Evolutionary conservation across 1,140 invertebrate species (phyloP).

Genomic region (Diorhabda elongata): DNA sequence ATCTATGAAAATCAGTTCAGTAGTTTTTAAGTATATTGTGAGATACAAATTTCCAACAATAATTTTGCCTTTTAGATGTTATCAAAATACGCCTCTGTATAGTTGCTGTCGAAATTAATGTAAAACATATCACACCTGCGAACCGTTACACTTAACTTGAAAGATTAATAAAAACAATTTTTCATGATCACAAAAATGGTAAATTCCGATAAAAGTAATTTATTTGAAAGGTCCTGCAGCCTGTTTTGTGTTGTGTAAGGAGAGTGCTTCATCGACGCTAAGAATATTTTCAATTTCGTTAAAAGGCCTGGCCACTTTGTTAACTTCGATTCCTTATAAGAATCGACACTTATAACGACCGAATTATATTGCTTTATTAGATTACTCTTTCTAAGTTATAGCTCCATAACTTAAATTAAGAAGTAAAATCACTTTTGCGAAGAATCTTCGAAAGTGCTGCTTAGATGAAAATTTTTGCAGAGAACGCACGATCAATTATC

Average conservation of each 20-base stretch:
- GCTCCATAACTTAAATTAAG: slow-evolving; percentile 36
- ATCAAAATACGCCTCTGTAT: no score
- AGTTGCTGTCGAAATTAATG: no score
- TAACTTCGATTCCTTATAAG: slow-evolving; percentile 40
- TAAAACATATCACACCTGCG: background rate
- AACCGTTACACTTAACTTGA: background rate
- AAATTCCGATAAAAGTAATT: slow-evolving; percentile 45
- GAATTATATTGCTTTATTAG: slow-evolving; percentile 40
- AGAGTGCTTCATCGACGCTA: slow-evolving; percentile 43
- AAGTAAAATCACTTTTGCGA: slow-evolving; percentile 14
- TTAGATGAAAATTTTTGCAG: background rate
- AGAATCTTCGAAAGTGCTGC: background rate
- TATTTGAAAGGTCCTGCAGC: slow-evolving; percentile 37
- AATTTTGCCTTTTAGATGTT: no score
- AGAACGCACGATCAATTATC: background rate
- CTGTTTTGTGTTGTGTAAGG: slow-evolving; percentile 39
- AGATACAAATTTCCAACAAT: no score
- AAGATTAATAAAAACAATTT: slow-evolving; percentile 26
- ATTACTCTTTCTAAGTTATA: slow-evolving; percentile 39
- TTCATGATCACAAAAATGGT: slow-evolving; percentile 33
- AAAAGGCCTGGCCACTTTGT: slow-evolving; percentile 44
- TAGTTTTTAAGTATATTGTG: no score
- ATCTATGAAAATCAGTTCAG: no score
- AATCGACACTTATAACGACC: slow-evolving; percentile 44
- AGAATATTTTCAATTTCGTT: slow-evolving; percentile 45